Evolutionary conservation across 2,888 invertebrate species (phyloP), one percentile per base, ranked within the genome.

Genomic region (Dolomedes plantarius): DNA sequence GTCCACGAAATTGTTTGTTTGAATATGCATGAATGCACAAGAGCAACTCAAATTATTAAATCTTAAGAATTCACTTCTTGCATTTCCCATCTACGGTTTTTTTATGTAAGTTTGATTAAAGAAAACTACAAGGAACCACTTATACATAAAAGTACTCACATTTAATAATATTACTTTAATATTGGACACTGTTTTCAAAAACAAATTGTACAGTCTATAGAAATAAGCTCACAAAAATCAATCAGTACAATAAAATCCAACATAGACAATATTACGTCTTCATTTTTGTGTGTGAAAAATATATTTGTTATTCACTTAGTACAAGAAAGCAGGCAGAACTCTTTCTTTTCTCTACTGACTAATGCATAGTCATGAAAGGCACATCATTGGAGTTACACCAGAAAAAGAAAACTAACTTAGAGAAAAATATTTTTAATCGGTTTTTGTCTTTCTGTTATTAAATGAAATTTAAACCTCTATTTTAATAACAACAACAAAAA

Each of bases 301-400:
- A 56, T 56, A 56, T 56, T 56, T 56, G 56, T 56, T 23, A 56
- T 56, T 56, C 56, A 56, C 56, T 56, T 56, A 56, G 19, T 23
- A 56, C 56, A 56, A 56, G 56, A 56, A 56, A 56, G 56, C 56
- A 56, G 46, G 16, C 13, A 23, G 19, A 56, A 56, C 56, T 23
- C 23, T 56, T 56, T 23, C 56, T 56, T 56, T 56, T 56, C 56
- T 56, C 56, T 56, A 56, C 56, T 56, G 56, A 56, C 56, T 32
- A 67, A 67, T 67, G 67, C 67, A 67, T 67, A 32, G 36, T 67
- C 67, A 67, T 67, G 32, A 67, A 67, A 67, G 67, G 67, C 67
- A 67, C 67, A 67, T 67, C 67, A 67, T 32, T 67, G 67, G 31
- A 67, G n/a, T 67, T 31, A 19, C 23, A 67, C 36, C 67, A 67